Evolutionary conservation across 2,888 invertebrate genomes (phyloP).

Genomic region (Macroteleia sp.): DNA sequence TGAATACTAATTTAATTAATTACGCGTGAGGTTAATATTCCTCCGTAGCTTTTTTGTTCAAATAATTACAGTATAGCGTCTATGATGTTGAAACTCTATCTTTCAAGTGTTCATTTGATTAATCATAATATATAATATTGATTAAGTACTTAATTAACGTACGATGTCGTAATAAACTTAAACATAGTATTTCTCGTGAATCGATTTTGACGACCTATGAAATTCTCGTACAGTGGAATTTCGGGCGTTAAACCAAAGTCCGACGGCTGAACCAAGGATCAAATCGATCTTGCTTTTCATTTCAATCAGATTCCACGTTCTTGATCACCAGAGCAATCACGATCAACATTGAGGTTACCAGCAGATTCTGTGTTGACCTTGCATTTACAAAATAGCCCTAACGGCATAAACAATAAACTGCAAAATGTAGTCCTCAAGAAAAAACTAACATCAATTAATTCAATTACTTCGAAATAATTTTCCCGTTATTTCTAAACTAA

Average conservation of each 20-base stretch:
- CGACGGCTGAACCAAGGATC: slow-evolving; percentile 15
- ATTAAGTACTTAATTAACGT: background rate
- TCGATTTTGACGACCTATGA: slow-evolving; percentile 6
- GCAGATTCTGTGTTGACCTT: slow-evolving; percentile 16
- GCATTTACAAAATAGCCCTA: slow-evolving; percentile 23
- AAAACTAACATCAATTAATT: no score
- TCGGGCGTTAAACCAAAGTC: slow-evolving; percentile 12
- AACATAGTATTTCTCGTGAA: slow-evolving; percentile 3
- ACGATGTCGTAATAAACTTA: slow-evolving; percentile 13
- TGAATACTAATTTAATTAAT: no score
- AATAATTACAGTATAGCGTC: no score
- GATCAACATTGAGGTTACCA: slow-evolving; percentile 29
- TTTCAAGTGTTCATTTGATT: no score
- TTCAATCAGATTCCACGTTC: slow-evolving; percentile 19
- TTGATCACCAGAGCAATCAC: slow-evolving; percentile 35
- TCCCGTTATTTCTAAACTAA: no score
- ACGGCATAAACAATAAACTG: slow-evolving; percentile 16
- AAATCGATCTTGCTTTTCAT: slow-evolving; percentile 33
- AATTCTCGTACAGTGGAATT: slow-evolving; percentile 17
- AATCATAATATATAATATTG: background rate
- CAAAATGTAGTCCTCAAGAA: no score
- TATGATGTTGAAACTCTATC: no score
- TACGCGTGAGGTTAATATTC: no score
- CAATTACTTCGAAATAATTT: no score
- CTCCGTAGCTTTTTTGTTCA: no score